phyloP scores from a whole-genome alignment of 2,888 invertebrate species.

The Himalopsyche japonica region DNA sequence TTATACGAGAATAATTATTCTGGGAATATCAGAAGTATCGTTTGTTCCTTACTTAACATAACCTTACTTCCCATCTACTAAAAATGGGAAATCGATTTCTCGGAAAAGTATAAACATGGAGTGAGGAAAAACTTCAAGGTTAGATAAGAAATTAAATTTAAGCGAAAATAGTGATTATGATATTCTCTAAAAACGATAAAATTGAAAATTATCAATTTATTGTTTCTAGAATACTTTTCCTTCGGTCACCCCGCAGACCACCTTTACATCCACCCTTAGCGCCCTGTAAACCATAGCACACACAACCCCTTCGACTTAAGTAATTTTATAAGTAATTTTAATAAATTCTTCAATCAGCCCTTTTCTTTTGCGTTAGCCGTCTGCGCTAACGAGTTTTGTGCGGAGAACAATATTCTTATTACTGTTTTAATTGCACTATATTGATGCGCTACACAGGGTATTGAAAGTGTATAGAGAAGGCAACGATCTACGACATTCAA shows the following conservation, averaged over 20 bases:
- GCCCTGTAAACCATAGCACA: conserved; percentile 12
- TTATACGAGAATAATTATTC: no score
- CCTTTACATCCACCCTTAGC: not conserved
- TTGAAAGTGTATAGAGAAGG: not conserved
- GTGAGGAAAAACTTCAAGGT: no score
- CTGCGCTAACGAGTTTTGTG: conserved; percentile 40
- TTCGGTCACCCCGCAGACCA: not conserved
- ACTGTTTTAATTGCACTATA: conserved; percentile 42
- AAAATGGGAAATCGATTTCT: no score
- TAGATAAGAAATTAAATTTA: no score
- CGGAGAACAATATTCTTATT: conserved; percentile 40
- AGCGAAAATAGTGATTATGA: not conserved
- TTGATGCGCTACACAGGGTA: conserved; percentile 34
- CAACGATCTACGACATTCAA: no score
- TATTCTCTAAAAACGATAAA: not conserved
- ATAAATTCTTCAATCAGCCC: conserved; percentile 41
- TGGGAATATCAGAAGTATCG: no score
- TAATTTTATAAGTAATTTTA: conserved; percentile 39
- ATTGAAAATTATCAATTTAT: not conserved
- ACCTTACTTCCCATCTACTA: no score
- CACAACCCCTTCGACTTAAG: conserved; percentile 21
- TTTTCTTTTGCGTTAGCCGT: conserved; percentile 23
- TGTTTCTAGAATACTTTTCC: not conserved
- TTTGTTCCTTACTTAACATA: no score
- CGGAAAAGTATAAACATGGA: no score